phyloP scores from a whole-genome alignment of 2,113 vertebrate genomes.

The Oreochromis tanganicae region DNA sequence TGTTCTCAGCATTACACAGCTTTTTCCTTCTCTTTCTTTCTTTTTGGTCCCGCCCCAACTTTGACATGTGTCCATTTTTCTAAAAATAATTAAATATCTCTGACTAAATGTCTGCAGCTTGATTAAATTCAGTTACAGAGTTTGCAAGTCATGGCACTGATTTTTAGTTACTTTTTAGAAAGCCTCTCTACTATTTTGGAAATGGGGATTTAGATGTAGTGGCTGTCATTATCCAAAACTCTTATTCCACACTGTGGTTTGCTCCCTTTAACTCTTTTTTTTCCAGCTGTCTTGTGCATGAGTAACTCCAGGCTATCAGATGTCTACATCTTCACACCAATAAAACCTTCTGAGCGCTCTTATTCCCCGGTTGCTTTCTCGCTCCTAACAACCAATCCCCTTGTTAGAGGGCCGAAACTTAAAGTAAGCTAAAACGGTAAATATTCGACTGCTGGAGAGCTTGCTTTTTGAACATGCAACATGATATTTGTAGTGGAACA shows the following conservation, averaged over 20 bases:
- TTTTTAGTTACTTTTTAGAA: not conserved
- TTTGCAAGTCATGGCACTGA: not conserved
- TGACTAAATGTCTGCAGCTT: not conserved
- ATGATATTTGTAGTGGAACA: not conserved
- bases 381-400: not conserved
- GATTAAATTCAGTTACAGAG: not conserved
- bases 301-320: not conserved
- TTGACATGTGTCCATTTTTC: not conserved
- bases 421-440: not conserved
- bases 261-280: not conserved
- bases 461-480: not conserved
- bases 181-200: not conserved
- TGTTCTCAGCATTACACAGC: not conserved
- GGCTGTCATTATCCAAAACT: not conserved
- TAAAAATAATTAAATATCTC: not conserved
- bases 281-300: not conserved
- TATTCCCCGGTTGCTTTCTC: not conserved
- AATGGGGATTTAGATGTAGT: not conserved
- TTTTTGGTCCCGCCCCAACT: not conserved
- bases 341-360: not conserved
- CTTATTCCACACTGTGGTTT: not conserved
- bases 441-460: not conserved
- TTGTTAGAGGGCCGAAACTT: not conserved
- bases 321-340: not conserved
- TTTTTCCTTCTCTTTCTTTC: not conserved